These are phyloP conservation scores for Cyclopterus lumpus DNA, from an alignment of 2,797 vertebrate genomes.

Conservation along the genomic window DNA sequence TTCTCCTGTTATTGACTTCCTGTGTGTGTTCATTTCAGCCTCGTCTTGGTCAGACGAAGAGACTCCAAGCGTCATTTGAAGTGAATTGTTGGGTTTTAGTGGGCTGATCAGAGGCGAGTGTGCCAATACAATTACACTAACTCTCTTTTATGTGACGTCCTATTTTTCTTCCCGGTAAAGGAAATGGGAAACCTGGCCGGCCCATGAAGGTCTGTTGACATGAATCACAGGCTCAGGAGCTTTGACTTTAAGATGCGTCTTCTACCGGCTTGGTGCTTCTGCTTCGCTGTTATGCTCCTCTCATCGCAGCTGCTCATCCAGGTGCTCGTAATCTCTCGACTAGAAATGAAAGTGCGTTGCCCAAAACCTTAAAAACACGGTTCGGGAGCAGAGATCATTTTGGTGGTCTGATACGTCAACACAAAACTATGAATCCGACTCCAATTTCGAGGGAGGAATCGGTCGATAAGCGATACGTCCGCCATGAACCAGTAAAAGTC, in stretches of 20 bases:
- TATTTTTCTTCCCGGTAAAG: neutral
- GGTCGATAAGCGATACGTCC: no score
- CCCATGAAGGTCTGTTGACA: neutral
- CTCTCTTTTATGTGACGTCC: slow-evolving; percentile 42
- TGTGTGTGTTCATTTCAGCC: neutral
- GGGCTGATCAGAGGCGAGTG: neutral
- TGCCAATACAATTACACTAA: neutral
- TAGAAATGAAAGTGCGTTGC: no score
- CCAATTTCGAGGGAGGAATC: no score
- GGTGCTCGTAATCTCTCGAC: no score
- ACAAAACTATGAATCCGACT: no score
- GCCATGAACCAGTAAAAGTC: no score
- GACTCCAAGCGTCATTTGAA: neutral
- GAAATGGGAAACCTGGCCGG: neutral
- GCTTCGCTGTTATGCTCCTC: no score
- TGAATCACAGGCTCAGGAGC: slow-evolving; percentile 31
- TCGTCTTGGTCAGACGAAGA: neutral
- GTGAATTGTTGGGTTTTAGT: neutral
- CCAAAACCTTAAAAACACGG: no score
- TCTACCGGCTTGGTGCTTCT: neutral
- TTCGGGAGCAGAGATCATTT: no score
- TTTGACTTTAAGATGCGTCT: neutral
- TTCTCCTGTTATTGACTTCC: neutral
- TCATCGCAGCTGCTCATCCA: no score
- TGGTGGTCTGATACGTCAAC: no score